These are phyloP conservation scores for Macrophya alboannulata DNA, from an alignment of 2,888 invertebrate species.

Conservation along the genomic window DNA sequence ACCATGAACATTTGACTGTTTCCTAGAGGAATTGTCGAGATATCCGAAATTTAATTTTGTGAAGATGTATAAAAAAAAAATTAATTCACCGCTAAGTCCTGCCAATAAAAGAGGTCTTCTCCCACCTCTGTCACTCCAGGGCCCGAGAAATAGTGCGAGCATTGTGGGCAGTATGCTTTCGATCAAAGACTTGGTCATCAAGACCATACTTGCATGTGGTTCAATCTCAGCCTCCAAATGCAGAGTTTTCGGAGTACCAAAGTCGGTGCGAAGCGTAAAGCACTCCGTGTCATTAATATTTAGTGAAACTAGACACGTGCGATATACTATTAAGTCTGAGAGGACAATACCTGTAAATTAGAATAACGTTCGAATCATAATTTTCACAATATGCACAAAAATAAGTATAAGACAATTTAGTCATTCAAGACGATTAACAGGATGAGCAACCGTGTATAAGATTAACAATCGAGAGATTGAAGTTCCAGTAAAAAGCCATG, in stretches of 20 bases:
- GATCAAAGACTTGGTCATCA: conserved; percentile 84
- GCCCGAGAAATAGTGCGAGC: conserved; percentile 88
- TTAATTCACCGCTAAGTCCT: conserved; percentile 83
- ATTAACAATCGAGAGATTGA: neutral
- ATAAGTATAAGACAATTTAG: neutral
- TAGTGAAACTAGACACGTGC: conserved; percentile 85
- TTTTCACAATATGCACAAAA: neutral
- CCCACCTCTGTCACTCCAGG: conserved; percentile 92
- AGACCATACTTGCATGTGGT: conserved; percentile 85
- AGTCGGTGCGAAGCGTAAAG: conserved; percentile 81
- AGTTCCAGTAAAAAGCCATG: neutral
- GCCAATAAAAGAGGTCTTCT: conserved; percentile 87
- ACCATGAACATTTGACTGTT: neutral
- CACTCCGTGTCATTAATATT: conserved; percentile 84
- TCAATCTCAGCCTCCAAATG: conserved; percentile 84
- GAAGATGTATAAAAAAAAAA: neutral
- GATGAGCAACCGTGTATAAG: neutral
- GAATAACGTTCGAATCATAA: neutral
- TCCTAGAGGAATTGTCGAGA: neutral
- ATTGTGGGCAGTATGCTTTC: conserved; percentile 87
- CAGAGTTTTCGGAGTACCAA: conserved; percentile 81
- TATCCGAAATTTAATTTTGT: neutral
- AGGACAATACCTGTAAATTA: conserved; percentile 82
- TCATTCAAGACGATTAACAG: neutral
- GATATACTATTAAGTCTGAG: conserved; percentile 87